Conservation (phyloP, 2,113 vertebrate genomes). For the Catagonus wagneri region DNA sequence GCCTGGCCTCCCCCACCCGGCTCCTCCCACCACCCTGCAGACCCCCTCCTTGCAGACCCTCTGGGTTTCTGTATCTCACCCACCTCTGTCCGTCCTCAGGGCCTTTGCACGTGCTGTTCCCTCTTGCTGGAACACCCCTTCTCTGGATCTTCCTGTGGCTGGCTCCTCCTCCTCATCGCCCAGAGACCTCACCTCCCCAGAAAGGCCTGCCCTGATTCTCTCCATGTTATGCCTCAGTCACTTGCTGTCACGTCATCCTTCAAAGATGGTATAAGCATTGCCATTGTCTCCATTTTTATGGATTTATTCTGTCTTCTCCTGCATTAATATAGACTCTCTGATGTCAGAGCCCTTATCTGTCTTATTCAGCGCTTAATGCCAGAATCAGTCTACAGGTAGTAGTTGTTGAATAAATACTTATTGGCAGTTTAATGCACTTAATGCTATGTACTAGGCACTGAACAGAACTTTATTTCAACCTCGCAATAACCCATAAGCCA, state of each 20-base stretch:
- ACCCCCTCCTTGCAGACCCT: neutral
- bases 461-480: neutral
- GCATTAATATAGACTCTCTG: neutral
- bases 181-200: neutral
- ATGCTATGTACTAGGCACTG: neutral
- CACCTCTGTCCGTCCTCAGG: neutral
- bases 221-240: neutral
- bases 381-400: neutral
- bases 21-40: no score
- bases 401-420: neutral
- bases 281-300: neutral
- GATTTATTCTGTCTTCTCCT: neutral
- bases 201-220: neutral
- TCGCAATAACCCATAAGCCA: no score
- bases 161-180: neutral
- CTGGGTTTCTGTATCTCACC: neutral
- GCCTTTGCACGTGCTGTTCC: neutral
- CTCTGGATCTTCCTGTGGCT: neutral
- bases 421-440: neutral
- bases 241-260: neutral
- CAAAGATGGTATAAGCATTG: accelerated
- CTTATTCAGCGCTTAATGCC: neutral
- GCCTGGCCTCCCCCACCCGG: no score
- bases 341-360: neutral
- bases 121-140: neutral